Base-by-base conservation (phyloP, 2,113 vertebrate genomes). In the Otocyon megalotis region DNA sequence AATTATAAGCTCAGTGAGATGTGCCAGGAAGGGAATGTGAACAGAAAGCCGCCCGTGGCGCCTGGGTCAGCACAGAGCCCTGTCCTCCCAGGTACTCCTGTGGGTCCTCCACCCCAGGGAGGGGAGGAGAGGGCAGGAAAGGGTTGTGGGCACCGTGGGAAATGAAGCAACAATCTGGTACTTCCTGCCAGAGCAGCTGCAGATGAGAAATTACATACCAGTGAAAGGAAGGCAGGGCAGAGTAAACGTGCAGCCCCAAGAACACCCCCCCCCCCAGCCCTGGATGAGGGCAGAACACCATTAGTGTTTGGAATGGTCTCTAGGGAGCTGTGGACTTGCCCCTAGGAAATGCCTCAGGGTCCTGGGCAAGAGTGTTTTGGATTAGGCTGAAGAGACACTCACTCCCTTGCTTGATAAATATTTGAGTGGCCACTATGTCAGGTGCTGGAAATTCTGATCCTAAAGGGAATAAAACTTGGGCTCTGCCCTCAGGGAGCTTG, bases 91-190 rank as follows among this genome's bases (percentile, higher is more conserved):
- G 37, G 62, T 22, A 0, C 24, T 74, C 60, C 50, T 50, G 50
- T 5, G 53, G 67, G 76, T 9, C 4, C 19, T 7, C 17, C 48
- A 13, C 43, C 30, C 12, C 50, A 54, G 91, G 79, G 72, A 14
- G 48, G 77, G 28, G 8, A 30, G 48, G 48, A 35, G 17, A 50
- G 32, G 93, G 35, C 80, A 87, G 93, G 95, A 94, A 95, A n/a
- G 60, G 89, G 82, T 76, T 81, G 95, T 82, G 83, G 92, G 71
- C 93, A 84, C 95, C 37, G 37, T 63, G 67, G 89, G 93, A 97
- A 93, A 50, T 96, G 94, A 94, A 91, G 96, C 97, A 93, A 96
- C 77, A 50, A 22, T 87, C 32, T 83, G 90, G 74, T 9, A 54
- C 89, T 97, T 97, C 86, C 94, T 54, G 14, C 11, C 9, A 60